Evolutionary conservation across 1,140 invertebrate species (phyloP).

Genomic region (Thalassaphorura encarpata): DNA sequence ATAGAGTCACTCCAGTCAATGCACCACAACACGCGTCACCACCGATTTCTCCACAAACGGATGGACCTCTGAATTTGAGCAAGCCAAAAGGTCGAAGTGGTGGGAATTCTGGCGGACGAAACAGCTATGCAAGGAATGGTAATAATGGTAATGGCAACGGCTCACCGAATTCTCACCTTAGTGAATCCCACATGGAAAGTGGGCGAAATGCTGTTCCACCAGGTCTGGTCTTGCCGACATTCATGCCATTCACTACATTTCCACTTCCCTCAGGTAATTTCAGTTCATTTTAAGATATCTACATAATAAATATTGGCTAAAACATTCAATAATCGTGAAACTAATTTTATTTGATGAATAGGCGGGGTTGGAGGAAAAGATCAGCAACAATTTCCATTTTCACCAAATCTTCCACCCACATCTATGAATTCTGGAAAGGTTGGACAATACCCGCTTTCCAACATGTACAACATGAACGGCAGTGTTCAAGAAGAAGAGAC

Average conservation of each 20-base stretch:
- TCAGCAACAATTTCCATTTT: conserved; percentile 37
- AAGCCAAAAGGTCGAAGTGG: conserved; percentile 60
- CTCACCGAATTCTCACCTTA: conserved; percentile 34
- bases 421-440: conserved; percentile 33
- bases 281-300: too few species aligned
- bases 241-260: conserved; percentile 33
- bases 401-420: conserved; percentile 36
- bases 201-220: conserved; percentile 41
- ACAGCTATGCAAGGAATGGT: conserved; percentile 32
- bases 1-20: conserved; percentile 37
- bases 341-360: conserved; percentile 8
- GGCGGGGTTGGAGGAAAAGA: conserved; percentile 26
- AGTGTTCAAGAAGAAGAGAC: conserved; percentile 29
- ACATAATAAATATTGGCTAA: too few species aligned
- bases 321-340: too few species aligned
- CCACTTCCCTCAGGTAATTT: conserved; percentile 28
- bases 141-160: conserved; percentile 22
- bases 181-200: conserved; percentile 37
- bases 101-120: conserved; percentile 41
- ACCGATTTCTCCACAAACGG: conserved; percentile 49
- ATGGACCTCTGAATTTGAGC: conserved; percentile 75
- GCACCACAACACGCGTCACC: conserved; percentile 35
- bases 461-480: conserved; percentile 22
- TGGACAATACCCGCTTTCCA: conserved; percentile 26
- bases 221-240: conserved; percentile 38